Base-by-base conservation (phyloP, 2,113 vertebrate genomes). In the Phodopus roborovskii region DNA sequence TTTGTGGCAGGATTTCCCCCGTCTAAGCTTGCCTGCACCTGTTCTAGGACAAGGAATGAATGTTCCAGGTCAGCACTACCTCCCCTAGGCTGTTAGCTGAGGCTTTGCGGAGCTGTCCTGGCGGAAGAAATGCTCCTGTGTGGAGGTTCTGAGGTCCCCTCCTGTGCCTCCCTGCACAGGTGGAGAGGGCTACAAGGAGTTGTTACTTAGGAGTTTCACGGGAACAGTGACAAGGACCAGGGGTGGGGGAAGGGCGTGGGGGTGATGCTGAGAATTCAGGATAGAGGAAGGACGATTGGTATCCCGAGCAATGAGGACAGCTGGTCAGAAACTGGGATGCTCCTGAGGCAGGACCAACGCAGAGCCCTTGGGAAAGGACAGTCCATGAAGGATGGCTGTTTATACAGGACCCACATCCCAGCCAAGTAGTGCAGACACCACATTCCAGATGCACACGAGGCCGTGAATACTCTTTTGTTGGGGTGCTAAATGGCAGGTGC, bases 231-330 rank as follows among this genome's bases (percentile, higher is more conserved):
- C 60, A 33, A 66, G 39, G 16, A 30, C 13, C n/a, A 30, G 53
- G 10, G 10, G 9, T 9, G 5, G 28, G 64, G 28, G 3, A 5
- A 4, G 12, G 30, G 39, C 4, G 24, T n/a, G 45, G 6, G 2
- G 4, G 1, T 3, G 3, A 30, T 33, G 28, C 39, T 85, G 60
- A 33, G 17, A 39, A 33, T 15, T 9, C 50, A 60, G 36, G 22
- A 64, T 19, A 20, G 15, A 33, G 42, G 24, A 84, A 16, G 15
- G 58, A 42, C 62, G 42, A 60, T 13, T 84, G 53, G 81, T 30
- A 26, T 33, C 39, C 24, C 30, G 39, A 62, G 58, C n/a, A 62
- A 12, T 58, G 53, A 56, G 36, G 50, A 48, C 16, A 56, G 28
- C 45, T 78, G 7, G 3, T 78, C 75, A 45, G 60, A 42, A 58